phyloP scores from a whole-genome alignment of 1,140 invertebrate species.

The Eriosoma lanigerum region DNA sequence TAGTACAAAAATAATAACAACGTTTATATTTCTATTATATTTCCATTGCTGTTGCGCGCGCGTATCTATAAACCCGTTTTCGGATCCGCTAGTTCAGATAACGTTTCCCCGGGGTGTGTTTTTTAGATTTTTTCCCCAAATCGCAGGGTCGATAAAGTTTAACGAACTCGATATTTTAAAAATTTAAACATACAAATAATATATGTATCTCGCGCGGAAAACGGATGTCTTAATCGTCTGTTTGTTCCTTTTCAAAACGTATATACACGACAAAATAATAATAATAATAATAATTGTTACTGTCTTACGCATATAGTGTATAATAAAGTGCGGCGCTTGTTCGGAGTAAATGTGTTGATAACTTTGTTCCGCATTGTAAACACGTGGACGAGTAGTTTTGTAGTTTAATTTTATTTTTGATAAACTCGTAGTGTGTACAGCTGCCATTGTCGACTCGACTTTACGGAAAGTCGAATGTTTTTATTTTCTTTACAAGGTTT shows the following conservation, averaged over 20 bases:
- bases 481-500: not conserved
- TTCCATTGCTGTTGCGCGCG: not conserved
- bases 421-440: not conserved
- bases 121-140: not conserved
- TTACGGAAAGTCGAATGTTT: not conserved
- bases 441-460: not conserved
- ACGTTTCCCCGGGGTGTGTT: conserved; percentile 45
- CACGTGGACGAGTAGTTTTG: conserved; percentile 9
- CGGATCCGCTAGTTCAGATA: conserved; percentile 22
- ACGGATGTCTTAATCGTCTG: conserved; percentile 41
- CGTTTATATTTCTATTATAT: conserved; percentile 41
- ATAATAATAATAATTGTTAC: not conserved
- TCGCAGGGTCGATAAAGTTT: not conserved
- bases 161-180: not conserved
- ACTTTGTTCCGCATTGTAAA: conserved; percentile 22
- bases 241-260: conserved; percentile 31
- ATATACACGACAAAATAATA: not conserved
- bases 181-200: not conserved
- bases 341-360: too few species aligned
- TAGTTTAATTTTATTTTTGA: not conserved
- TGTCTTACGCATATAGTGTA: not conserved
- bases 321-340: too few species aligned
- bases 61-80: not conserved
- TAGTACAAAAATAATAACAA: conserved; percentile 48
- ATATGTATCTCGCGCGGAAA: not conserved